Base-by-base conservation (phyloP, 2,888 invertebrate genomes). In the Tetramorium bicarinatum region DNA sequence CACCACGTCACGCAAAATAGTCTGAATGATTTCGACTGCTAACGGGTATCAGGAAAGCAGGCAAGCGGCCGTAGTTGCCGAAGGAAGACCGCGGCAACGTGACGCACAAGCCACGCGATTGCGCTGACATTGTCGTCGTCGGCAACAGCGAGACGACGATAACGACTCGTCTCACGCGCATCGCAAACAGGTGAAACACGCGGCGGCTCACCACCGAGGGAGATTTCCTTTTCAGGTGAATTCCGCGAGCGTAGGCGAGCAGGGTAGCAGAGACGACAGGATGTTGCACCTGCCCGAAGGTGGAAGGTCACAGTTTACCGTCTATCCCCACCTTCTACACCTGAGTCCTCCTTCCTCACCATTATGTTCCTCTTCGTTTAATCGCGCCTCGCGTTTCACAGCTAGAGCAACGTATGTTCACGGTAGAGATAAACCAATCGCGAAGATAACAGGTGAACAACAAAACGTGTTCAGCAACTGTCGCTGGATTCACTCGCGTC, bases 161-260 rank as follows among this genome's bases (percentile, higher is more conserved):
- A 82, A 66, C 74, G 56, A 18, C 25, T 59, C 38, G 76, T 29
- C 59, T 69, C 71, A 38, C 79, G 71, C 38, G 79, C 71, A 47
- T 71, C 59, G 38, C 71, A 71, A 80, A 85, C 75, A 85, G 85
- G 85, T 85, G 71, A 69, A 67, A 54, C 54, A 52, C 66, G 61
- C 34, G 64, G 29, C 64, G 67, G 44, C 67, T 64, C 86, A 74
- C 47, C 61, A 21, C 61, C 88, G 88, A 90, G 89, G 87, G 90
- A 90, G 91, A 93, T 93, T 93, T 93, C 93, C 93, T 93, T 93
- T 93, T 93, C 93, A 93, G 93, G 93, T 93, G 92, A 93, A 93
- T 93, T 93, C 89, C 89, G 79, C 90, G 90, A 93, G 92, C 92
- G 93, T 92, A 89, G 92, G 92, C 89, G 91, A 93, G 91, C 93